Percentiles rank a stretch among this genome's conserved stretches.
phyloP scores from a whole-genome alignment of 2,113 vertebrate genomes.

The Phoxinus phoxinus region DNA sequence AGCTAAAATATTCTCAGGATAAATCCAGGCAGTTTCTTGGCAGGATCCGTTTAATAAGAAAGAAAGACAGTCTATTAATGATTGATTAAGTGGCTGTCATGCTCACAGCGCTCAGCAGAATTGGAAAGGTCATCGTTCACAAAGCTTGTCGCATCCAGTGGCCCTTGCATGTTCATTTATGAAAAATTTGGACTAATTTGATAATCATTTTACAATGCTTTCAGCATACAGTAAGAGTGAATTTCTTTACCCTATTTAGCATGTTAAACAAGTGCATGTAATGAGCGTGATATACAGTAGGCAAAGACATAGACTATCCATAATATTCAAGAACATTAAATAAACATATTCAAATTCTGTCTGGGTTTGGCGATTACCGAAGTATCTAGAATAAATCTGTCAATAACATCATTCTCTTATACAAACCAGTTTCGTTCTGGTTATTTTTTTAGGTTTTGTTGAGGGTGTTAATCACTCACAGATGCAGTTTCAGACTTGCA shows the following conservation, averaged over 20 bases:
- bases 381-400: neutral
- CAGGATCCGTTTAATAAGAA: neutral
- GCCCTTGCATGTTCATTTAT: neutral
- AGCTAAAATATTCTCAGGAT: neutral
- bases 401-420: neutral
- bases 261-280: too few relatives aligned
- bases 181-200: neutral
- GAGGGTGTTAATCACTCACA: neutral
- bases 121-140: neutral
- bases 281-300: too few relatives aligned
- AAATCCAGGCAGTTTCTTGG: neutral
- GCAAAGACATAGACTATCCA: too few relatives aligned
- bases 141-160: too few relatives aligned
- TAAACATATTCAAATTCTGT: neutral
- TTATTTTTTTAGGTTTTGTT: neutral
- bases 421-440: neutral
- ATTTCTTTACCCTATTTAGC: too few relatives aligned
- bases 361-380: too few relatives aligned
- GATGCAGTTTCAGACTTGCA: constrained; percentile 48
- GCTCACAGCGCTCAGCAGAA: constrained; percentile 1
- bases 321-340: neutral
- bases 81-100: constrained; percentile 21
- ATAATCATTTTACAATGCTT: neutral
- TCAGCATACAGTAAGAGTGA: neutral
- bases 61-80: constrained; percentile 5